These are phyloP conservation scores for Euplagia quadripunctaria DNA, from an alignment of 2,888 invertebrate genomes.

Conservation along the genomic window DNA sequence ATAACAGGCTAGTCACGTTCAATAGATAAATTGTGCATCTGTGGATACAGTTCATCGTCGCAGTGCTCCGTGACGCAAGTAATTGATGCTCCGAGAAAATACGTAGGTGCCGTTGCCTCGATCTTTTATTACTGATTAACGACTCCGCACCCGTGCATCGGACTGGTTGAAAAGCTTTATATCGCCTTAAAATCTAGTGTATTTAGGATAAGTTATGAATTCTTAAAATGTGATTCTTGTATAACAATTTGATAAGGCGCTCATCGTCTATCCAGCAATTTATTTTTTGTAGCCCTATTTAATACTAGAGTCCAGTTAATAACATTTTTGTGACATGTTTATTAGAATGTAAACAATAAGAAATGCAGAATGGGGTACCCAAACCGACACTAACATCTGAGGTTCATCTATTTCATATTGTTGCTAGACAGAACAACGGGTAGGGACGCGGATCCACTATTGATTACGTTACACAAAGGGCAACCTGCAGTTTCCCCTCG, in stretches of 20 bases:
- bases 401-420: constrained; percentile 1
- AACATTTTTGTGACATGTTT: not conserved
- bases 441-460: constrained; percentile 55
- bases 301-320: not conserved
- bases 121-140: constrained; percentile 58
- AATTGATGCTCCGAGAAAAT: constrained; percentile 54
- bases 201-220: not conserved
- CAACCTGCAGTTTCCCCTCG: constrained; percentile 56
- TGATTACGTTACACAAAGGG: constrained; percentile 69
- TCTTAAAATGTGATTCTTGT: constrained; percentile 1
- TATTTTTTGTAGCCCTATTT: not conserved
- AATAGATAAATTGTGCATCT: constrained; percentile 35
- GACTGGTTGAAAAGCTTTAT: constrained; percentile 31
- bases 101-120: constrained; percentile 57
- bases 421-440: constrained; percentile 36
- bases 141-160: constrained; percentile 44
- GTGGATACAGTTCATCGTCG: constrained; percentile 48
- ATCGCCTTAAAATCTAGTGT: constrained; percentile 11
- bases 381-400: not conserved
- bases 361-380: not conserved
- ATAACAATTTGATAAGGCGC: not conserved
- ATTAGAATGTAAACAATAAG: not conserved
- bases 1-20: constrained; percentile 10
- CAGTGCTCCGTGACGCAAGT: constrained; percentile 40
- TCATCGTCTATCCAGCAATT: too few relatives aligned